phyloP scores from a whole-genome alignment of 2,113 vertebrate genomes.

The Gnathonemus echidnorhynchus region DNA sequence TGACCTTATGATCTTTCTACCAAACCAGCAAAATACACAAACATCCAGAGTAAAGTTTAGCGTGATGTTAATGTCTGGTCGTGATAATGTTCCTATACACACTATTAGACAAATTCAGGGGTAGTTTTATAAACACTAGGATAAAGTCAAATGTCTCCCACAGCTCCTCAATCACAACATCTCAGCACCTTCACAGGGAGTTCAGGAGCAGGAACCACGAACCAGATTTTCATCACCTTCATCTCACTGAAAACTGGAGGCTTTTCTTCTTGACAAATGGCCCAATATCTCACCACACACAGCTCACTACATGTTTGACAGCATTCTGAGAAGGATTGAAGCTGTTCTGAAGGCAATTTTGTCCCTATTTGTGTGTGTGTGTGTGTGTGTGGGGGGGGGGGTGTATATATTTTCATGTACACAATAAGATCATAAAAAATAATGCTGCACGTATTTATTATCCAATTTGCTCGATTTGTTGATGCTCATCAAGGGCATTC shows the following conservation, averaged over 20 bases:
- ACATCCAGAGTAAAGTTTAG: background rate
- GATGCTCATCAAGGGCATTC: too few relatives aligned
- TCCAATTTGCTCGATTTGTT: too few relatives aligned
- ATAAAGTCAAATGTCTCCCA: background rate
- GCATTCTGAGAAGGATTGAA: background rate
- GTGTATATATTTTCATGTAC: too few relatives aligned
- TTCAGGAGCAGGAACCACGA: background rate
- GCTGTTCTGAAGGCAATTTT: background rate
- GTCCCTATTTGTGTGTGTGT: background rate
- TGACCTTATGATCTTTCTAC: too few relatives aligned
- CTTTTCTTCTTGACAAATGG: background rate
- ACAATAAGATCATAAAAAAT: too few relatives aligned
- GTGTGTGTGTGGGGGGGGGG: too few relatives aligned
- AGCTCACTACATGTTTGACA: background rate
- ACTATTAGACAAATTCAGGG: background rate
- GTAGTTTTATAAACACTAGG: background rate
- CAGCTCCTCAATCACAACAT: background rate
- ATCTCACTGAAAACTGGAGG: background rate
- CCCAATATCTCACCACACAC: background rate
- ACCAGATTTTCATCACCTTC: background rate
- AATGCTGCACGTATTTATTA: too few relatives aligned
- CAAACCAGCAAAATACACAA: background rate
- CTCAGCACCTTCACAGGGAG: background rate
- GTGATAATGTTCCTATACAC: background rate
- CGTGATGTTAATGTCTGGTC: background rate